Percentiles rank a stretch among this genome's conserved stretches.
phyloP scores from a whole-genome alignment of 2,888 invertebrate genomes.

The Ischnura elegans region DNA sequence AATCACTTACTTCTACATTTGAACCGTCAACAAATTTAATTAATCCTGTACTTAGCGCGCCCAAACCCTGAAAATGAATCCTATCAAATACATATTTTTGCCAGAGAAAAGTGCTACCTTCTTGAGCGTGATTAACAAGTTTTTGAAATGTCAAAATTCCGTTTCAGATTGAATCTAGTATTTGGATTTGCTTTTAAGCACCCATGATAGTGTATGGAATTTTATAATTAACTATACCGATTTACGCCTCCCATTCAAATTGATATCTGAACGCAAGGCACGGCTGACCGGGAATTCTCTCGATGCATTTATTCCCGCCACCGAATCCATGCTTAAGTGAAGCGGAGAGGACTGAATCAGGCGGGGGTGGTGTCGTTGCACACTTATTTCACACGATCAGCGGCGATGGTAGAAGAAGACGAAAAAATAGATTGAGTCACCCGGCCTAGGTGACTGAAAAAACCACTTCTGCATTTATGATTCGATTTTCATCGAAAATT shows the following conservation, averaged over 20 bases:
- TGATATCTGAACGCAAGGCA: neutral
- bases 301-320: neutral
- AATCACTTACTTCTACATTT: no score
- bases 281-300: neutral
- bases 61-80: no score
- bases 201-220: neutral
- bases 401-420: neutral
- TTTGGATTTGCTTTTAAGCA: neutral
- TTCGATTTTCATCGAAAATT: constrained; percentile 34
- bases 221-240: neutral
- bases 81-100: no score
- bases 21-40: no score
- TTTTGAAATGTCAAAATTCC: neutral
- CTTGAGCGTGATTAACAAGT: no score
- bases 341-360: neutral
- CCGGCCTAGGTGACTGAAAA: no score
- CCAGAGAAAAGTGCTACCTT: no score
- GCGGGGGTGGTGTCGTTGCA: neutral
- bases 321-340: neutral
- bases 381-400: neutral
- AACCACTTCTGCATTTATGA: neutral
- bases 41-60: no score
- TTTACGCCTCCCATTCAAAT: neutral
- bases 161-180: no score
- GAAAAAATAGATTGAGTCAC: neutral